These are phyloP conservation scores for Takifugu rubripes DNA, from an alignment of 2,797 vertebrate species.

Conservation along the genomic window DNA sequence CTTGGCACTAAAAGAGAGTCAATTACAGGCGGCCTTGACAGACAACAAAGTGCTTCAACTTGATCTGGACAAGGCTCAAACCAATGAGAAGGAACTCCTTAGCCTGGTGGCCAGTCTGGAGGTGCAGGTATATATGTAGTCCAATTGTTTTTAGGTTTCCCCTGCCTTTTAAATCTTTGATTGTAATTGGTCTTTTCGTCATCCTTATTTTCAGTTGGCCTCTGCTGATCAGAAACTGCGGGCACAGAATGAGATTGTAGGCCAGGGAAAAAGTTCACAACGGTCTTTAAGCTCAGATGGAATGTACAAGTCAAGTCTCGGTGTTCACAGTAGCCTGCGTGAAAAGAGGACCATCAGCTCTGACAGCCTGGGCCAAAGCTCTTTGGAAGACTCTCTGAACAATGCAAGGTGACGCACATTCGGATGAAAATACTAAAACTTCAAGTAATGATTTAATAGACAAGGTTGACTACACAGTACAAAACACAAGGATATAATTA, in stretches of 20 bases:
- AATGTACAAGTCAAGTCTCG: slow-evolving; percentile 1
- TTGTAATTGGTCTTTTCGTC: no score
- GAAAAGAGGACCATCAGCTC: slow-evolving; percentile 64
- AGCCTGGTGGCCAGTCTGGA: slow-evolving; percentile 78
- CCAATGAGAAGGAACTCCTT: slow-evolving; percentile 73
- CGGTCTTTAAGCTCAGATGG: slow-evolving; percentile 24
- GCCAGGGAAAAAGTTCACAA: slow-evolving; percentile 3
- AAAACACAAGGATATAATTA: no score
- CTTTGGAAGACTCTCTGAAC: slow-evolving; percentile 77
- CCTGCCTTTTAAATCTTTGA: neutral
- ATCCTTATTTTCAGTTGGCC: slow-evolving; percentile 36
- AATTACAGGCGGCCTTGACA: slow-evolving; percentile 63
- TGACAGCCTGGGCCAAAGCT: slow-evolving; percentile 84
- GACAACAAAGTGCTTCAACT: slow-evolving; percentile 75
- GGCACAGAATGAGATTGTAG: slow-evolving; percentile 63
- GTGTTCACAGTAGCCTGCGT: slow-evolving; percentile 19
- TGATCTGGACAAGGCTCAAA: slow-evolving; percentile 76
- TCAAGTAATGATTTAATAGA: no score
- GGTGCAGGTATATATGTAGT: slow-evolving; percentile 75
- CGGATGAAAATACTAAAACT: no score
- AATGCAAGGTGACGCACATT: slow-evolving; percentile 70
- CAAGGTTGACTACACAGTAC: no score
- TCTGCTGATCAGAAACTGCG: slow-evolving; percentile 74
- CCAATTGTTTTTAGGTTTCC: neutral
- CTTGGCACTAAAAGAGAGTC: slow-evolving; percentile 70